Evolutionary conservation across 2,888 invertebrate species (phyloP).

Genomic region (Ypsolopha scabrella): DNA sequence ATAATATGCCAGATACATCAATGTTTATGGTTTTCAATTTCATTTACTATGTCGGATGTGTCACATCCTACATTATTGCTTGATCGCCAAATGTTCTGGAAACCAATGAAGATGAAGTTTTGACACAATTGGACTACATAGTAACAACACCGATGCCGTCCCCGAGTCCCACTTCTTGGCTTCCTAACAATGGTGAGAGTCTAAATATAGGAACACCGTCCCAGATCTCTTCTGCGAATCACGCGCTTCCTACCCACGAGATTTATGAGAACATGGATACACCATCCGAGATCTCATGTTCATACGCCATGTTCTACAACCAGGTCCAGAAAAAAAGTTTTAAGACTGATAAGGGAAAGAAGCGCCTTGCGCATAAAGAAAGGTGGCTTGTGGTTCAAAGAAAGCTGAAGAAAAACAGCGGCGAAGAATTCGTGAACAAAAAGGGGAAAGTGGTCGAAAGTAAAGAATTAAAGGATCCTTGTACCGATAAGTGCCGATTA

Average conservation of each 20-base stretch:
- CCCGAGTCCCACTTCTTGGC: too few relatives aligned
- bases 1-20: too few relatives aligned
- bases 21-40: too few relatives aligned
- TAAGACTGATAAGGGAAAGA: slow-evolving; percentile 2
- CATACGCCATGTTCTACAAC: background rate
- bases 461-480: slow-evolving; percentile 1
- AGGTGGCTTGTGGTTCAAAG: background rate
- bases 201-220: background rate
- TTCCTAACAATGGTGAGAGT: background rate
- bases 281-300: background rate
- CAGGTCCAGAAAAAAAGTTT: background rate
- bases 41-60: background rate
- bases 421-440: slow-evolving; percentile 5
- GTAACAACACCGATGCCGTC: too few relatives aligned
- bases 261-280: background rate
- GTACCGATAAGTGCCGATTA: background rate
- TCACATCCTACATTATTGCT: background rate
- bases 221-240: background rate
- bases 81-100: background rate
- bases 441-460: slow-evolving; percentile 3
- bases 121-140: background rate
- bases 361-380: slow-evolving; percentile 2
- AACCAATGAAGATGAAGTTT: background rate
- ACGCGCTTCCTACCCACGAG: background rate
- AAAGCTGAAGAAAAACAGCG: slow-evolving; percentile 5